Percentiles rank a stretch among this genome's conserved stretches.
These are phyloP conservation scores for Macquaria australasica DNA, from an alignment of 2,113 vertebrate genomes.

Conservation along the genomic window DNA sequence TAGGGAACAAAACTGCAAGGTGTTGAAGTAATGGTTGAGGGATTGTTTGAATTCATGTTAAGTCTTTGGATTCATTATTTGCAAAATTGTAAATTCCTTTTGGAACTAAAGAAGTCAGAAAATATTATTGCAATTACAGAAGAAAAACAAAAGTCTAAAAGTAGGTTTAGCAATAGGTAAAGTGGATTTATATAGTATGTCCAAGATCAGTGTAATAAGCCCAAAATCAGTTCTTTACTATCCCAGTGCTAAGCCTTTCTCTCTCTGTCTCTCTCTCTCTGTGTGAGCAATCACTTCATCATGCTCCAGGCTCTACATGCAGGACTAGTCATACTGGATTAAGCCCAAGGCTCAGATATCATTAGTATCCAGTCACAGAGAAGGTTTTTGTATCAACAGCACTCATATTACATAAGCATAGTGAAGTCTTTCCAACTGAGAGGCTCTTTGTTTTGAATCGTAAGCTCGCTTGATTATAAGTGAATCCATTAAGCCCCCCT, in stretches of 20 bases:
- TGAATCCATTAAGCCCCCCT: constrained; percentile 66
- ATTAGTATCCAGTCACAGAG: constrained; percentile 56
- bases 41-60: no score
- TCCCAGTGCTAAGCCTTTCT: not conserved
- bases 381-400: constrained; percentile 63
- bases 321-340: constrained; percentile 57
- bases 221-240: not conserved
- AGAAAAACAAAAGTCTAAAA: not conserved
- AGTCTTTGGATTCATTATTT: not conserved
- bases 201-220: constrained; percentile 1
- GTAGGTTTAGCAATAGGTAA: not conserved
- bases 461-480: constrained; percentile 57
- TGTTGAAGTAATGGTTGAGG: not conserved
- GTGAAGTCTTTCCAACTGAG: constrained; percentile 58
- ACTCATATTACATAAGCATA: constrained; percentile 61
- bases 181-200: constrained; percentile 1
- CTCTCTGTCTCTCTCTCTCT: not conserved
- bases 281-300: constrained; percentile 40
- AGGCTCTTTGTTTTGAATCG: constrained; percentile 62
- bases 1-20: not conserved
- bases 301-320: constrained; percentile 41
- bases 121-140: no score
- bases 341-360: constrained; percentile 64
- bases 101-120: no score
- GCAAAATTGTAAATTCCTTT: not conserved